Evolutionary conservation across 2,113 vertebrate genomes (phyloP), one percentile per base, ranked within the genome.

Genomic region (Aix galericulata): DNA sequence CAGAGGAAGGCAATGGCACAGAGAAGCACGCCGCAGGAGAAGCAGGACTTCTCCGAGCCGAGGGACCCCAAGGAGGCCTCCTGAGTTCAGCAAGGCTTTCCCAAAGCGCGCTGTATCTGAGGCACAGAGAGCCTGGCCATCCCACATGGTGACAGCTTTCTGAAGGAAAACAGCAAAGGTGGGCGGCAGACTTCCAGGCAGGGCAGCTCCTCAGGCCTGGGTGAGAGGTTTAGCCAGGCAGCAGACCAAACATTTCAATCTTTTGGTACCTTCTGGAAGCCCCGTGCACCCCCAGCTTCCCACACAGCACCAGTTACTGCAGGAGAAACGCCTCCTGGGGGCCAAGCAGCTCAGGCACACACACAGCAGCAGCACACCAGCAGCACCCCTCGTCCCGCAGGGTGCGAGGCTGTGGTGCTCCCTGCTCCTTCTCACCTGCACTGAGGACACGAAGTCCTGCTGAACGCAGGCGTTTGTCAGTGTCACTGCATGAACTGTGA

Each of bases 381-480:
- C 1, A 2, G 32, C 76, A 82, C 26, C 55, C 12, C 71, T 44
- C 18, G 1, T 9, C 38, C 69, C 52, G 25, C 42, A 26, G 66
- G n/a, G 63, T 7, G n/a, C 18, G 22, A 5, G 46, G 17, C 12
- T 7, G n/a, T 71, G 58, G 50, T 13, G 15, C 16, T 74, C n/a
- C 34, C 77, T 14, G 14, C 8, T 46, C 72, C 1, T 14, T 5
- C 83, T 67, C 12, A 8, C 11, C 27, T 62, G n/a, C 90, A 14
- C 17, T 36, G 32, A 60, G 48, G 26, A 48, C 22, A 18, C 42
- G 22, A n/a, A 80, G n/a, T 36, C 38, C 66, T 82, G 87, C 40
- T 86, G 85, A 91, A 89, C 82, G 71, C 85, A 91, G 50, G 40
- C 11, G 46, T 92, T 86, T 82, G 48, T 69, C 91, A 55, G 48